Conservation (phyloP, 2,888 invertebrate genomes). For the Trissoscelio sp. region DNA sequence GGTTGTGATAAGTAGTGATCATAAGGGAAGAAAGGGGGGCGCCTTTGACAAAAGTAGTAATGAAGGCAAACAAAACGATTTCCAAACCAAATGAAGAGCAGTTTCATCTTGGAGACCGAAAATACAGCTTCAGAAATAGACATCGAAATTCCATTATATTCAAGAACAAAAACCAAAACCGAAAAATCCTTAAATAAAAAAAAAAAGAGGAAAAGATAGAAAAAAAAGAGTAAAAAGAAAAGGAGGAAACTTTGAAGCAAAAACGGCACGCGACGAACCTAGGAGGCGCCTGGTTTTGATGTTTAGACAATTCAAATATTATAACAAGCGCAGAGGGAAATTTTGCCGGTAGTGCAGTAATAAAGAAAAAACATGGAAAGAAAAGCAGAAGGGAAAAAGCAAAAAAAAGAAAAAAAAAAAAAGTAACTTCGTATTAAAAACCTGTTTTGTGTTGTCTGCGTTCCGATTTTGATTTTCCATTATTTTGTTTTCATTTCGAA, state of each 20-base stretch:
- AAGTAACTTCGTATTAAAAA: conserved; percentile 71
- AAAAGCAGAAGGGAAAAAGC: conserved; percentile 16
- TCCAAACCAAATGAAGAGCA: conserved; percentile 9
- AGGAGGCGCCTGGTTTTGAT: conserved; percentile 80
- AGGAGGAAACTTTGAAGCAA: conserved; percentile 45
- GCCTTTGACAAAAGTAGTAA: conserved; percentile 16
- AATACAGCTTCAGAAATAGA: conserved; percentile 47
- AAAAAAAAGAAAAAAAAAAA: conserved; percentile 61
- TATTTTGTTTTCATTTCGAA: conserved; percentile 13
- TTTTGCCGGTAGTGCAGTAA: conserved; percentile 70
- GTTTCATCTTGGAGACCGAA: conserved; percentile 59
- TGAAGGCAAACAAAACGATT: neutral
- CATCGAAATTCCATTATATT: too few relatives aligned
- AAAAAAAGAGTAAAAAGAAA: too few relatives aligned
- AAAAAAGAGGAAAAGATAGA: conserved; percentile 68
- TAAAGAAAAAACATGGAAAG: conserved; percentile 44
- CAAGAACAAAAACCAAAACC: too few relatives aligned
- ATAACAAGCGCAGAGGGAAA: conserved; percentile 65
- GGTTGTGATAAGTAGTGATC: too few relatives aligned
- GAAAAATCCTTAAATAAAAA: too few relatives aligned
- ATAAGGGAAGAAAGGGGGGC: neutral
- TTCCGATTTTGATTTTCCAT: conserved; percentile 73
- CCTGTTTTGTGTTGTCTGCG: conserved; percentile 82
- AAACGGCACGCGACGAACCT: conserved; percentile 77
- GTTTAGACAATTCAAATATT: conserved; percentile 82